phyloP scores from a whole-genome alignment of 1,140 invertebrate genomes.

The Eriocheir sinensis region DNA sequence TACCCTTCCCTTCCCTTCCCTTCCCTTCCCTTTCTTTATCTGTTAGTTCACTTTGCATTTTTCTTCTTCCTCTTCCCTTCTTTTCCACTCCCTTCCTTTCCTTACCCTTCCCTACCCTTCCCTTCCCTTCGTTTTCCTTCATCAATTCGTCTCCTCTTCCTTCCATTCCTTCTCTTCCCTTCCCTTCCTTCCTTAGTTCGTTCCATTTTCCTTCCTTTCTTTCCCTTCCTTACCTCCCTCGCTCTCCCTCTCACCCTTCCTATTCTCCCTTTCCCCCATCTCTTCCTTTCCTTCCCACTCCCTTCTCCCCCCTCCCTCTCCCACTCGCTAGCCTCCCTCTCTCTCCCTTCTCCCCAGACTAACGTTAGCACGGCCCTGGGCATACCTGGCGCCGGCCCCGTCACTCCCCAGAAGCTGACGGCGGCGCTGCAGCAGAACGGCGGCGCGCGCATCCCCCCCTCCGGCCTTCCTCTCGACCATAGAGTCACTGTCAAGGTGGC shows the following conservation, averaged over 20 bases:
- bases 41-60: not conserved
- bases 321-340: conserved; percentile 31
- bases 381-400: not conserved
- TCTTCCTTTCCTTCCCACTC: not conserved
- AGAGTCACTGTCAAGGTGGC: conserved; percentile 70
- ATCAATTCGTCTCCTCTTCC: not conserved
- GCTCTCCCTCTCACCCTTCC: not conserved
- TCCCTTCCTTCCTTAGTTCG: not conserved
- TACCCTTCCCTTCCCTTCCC: not conserved
- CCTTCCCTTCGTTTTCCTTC: not conserved
- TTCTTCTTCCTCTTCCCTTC: not conserved
- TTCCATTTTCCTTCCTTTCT: not conserved
- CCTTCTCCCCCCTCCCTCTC: not conserved
- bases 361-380: conserved; percentile 27
- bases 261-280: not conserved
- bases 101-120: not conserved
- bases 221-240: not conserved
- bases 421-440: conserved; percentile 79
- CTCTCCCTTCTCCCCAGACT: not conserved
- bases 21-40: too few relatives aligned
- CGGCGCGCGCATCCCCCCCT: conserved; percentile 79
- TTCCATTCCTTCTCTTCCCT: not conserved
- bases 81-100: too few relatives aligned
- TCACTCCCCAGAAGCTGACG: conserved; percentile 75
- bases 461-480: conserved; percentile 79